phyloP scores from a whole-genome alignment of 2,888 invertebrate genomes.

The Stenodera caucasica region DNA sequence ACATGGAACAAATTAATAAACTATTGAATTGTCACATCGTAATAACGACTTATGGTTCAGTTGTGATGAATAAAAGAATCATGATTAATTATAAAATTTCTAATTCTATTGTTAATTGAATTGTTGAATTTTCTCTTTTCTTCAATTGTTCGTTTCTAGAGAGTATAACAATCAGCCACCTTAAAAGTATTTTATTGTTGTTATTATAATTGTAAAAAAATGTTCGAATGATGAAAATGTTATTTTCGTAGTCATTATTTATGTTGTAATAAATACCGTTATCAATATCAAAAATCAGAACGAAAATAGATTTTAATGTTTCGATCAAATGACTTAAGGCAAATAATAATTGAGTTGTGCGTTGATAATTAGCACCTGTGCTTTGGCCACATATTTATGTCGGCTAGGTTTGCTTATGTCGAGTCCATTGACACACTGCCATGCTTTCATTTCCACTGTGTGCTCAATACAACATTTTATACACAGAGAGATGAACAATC shows the following conservation, averaged over 20 bases:
- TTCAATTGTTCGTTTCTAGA: constrained; percentile 42
- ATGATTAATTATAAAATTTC: constrained; percentile 11
- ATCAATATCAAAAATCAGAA: constrained; percentile 24
- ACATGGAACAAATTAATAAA: neutral
- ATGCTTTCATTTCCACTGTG: constrained; percentile 58
- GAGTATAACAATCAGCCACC: constrained; percentile 36
- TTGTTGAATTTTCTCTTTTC: constrained; percentile 35
- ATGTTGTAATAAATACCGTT: constrained; percentile 7
- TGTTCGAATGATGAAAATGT: neutral
- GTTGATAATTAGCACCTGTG: constrained; percentile 41
- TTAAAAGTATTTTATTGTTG: constrained; percentile 16
- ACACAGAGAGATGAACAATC: constrained; percentile 44
- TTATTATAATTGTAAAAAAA: constrained; percentile 7
- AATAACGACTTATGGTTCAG: constrained; percentile 5
- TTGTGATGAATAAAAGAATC: neutral
- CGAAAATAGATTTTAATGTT: neutral
- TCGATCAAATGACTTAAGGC: constrained; percentile 28
- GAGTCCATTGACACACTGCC: constrained; percentile 58
- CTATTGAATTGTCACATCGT: neutral
- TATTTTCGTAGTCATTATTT: neutral
- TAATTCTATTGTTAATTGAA: constrained; percentile 22
- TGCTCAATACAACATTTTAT: constrained; percentile 53
- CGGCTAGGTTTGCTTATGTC: constrained; percentile 42
- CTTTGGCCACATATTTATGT: constrained; percentile 32
- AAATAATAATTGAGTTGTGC: constrained; percentile 31